phyloP scores from a whole-genome alignment of 2,888 invertebrate species.

The Pseudeuparius sepicola region DNA sequence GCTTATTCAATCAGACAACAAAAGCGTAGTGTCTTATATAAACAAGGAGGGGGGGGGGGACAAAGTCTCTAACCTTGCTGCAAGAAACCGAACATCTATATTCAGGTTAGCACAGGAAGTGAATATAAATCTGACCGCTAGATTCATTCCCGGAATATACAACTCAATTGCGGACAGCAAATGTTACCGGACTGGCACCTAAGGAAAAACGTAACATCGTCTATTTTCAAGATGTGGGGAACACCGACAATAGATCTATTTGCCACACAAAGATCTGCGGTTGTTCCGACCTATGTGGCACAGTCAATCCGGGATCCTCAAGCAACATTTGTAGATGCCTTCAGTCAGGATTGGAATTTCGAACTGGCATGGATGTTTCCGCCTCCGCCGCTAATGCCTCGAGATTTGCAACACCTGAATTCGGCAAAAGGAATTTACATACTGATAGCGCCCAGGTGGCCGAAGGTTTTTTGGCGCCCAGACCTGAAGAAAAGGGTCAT shows the following conservation, averaged over 20 bases:
- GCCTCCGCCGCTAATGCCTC: conserved; percentile 25
- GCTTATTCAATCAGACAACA: conserved; percentile 10
- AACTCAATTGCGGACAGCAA: conserved; percentile 17
- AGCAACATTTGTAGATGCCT: conserved; percentile 17
- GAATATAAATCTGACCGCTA: conserved; percentile 7
- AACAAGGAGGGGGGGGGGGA: conserved; percentile 16
- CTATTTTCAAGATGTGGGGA: conserved; percentile 18
- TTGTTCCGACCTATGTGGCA: conserved; percentile 17
- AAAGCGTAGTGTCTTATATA: conserved; percentile 14
- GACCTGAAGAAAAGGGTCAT: conserved; percentile 28
- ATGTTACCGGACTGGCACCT: conserved; percentile 20
- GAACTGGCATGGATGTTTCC: conserved; percentile 26
- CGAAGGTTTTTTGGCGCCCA: conserved; percentile 26
- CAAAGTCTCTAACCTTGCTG: conserved; percentile 8
- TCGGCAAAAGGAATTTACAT: conserved; percentile 22
- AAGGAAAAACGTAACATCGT: conserved; percentile 8
- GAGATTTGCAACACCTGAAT: conserved; percentile 23
- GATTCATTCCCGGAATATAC: conserved; percentile 18
- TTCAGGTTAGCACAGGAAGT: conserved; percentile 2
- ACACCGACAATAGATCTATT: conserved; percentile 19
- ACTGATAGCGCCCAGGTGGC: conserved; percentile 23
- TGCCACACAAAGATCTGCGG: conserved; percentile 17
- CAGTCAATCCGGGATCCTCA: conserved; percentile 11
- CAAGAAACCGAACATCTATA: conserved; percentile 1
- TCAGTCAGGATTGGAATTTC: conserved; percentile 17